Evolutionary conservation across 2,888 invertebrate genomes (phyloP), one percentile per base, ranked within the genome.

Genomic region (Drosophila colorata): DNA sequence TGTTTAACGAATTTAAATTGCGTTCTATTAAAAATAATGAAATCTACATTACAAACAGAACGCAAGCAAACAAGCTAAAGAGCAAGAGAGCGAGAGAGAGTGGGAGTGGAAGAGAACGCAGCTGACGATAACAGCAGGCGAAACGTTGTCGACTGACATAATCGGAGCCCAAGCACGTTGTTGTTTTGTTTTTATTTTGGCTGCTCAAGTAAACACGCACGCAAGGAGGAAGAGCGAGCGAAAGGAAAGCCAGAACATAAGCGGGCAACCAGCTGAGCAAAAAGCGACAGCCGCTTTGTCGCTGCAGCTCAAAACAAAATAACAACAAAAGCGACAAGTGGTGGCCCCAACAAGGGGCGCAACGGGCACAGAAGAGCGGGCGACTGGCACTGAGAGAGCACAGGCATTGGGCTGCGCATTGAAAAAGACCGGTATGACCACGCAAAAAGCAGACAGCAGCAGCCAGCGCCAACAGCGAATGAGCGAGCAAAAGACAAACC

Each of bases 401-500:
- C 37, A 71, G 51, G 37, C 43, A 60, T 56, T 49, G 56, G 43
- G 59, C 57, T 67, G 70, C 48, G 53, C 56, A 51, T 65, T 67
- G 49, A 67, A 86, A 81, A 86, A 90, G 78, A 90, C 89, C 90
- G 89, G 90, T 89, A 88, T 80, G 66, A 75, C 80, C 88, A 88
- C 88, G 83, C 88, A 87, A 83, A 77, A 69, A 55, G 66, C 64
- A 70, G 47, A 59, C 40, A 52, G 40, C 37, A 59, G 16, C 43
- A 47, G 37, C 38, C 59, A 67, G 53, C 56, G 33, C 33, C 43
- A 53, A 35, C 44, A 64, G 31, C 60, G 58, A 75, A 69, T 66
- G 69, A 74, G 67, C 64, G 52, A 49, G 41, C 33, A 61, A 74
- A 65, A 74, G 65, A 48, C 51, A 71, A 47, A 58, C 47, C 20